Percentiles rank a stretch among this genome's conserved stretches.
phyloP scores from a whole-genome alignment of 2,797 vertebrate species.

The Holocentrus rufus region DNA sequence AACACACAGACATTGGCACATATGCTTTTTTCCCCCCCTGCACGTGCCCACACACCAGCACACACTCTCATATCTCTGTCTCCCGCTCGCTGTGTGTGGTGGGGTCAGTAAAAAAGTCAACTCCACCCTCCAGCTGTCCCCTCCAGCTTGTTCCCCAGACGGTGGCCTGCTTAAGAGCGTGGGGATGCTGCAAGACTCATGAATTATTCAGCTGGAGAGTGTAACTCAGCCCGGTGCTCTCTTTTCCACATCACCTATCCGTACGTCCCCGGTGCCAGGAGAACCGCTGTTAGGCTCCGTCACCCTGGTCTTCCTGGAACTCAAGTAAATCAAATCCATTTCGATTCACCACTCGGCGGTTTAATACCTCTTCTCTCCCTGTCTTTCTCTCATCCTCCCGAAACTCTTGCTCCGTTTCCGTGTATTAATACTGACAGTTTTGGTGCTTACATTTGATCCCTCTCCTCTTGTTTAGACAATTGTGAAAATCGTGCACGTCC shows the following conservation, averaged over 20 bases:
- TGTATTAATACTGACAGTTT: constrained; percentile 57
- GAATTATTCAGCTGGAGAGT: constrained; percentile 66
- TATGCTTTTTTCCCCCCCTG: too few species aligned
- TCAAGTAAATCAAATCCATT: constrained; percentile 66
- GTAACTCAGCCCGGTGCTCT: constrained; percentile 58
- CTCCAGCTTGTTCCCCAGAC: constrained; percentile 48
- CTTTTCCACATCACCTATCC: constrained; percentile 63
- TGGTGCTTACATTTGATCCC: constrained; percentile 37
- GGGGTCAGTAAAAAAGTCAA: constrained; percentile 62
- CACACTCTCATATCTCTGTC: constrained; percentile 29
- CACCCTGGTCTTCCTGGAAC: constrained; percentile 54
- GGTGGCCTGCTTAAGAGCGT: constrained; percentile 46
- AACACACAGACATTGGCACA: constrained; percentile 46
- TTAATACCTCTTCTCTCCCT: constrained; percentile 53
- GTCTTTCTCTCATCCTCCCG: constrained; percentile 42
- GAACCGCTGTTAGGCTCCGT: constrained; percentile 54
- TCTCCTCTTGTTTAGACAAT: constrained; percentile 37
- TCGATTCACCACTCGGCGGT: constrained; percentile 58
- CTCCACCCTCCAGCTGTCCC: constrained; percentile 53
- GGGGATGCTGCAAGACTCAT: constrained; percentile 45
- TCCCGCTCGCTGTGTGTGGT: constrained; percentile 31
- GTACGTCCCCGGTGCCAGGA: constrained; percentile 51
- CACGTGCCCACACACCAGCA: not conserved
- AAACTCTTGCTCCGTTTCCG: constrained; percentile 42
- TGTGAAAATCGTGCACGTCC: constrained; percentile 45